Base-by-base conservation (phyloP, 2,888 invertebrate species). In the Tinea trinotella region DNA sequence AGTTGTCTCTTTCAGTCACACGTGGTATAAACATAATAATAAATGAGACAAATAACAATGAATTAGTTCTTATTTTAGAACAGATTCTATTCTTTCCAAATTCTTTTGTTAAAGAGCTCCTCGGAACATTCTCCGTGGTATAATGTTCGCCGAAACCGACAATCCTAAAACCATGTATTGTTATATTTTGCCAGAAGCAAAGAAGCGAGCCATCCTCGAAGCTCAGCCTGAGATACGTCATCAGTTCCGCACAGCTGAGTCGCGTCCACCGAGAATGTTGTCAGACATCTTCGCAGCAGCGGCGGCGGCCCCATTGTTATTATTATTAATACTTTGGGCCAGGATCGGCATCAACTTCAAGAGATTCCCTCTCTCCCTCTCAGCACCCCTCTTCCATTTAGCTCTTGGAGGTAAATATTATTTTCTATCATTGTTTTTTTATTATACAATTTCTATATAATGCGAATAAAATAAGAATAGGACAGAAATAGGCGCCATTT, bases 251-350 rank as follows among this genome's bases (percentile, higher is more conserved):
- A 89, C 90, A 67, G 93, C 98, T 0, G 99, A 99, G 75, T 92
- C 94, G 64, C 91, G 98, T 49, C 99, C 99, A 54, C 89, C 98
- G 30, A 91, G 91, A 35, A 72, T 91, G 44, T 92, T 99, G 54
- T 98, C 98, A 0, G 93, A 96, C 76, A 88, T 96, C 58, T 99
- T 98, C 86, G 97, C 97, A 53, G 90, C 88, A 24, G 86, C 97
- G 7, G 93, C 93, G 62, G 88, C 93, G 5, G 90, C 94, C 24
- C 96, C 98, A 20, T 88, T 99, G 58, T 81, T 97, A 54, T 71
- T 97, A 59, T 88, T 99, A 56, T 82, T 98, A 54, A 74, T 91
- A 62, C 86, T 97, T 85, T 99, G 99, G 99, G 86, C 89, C 0
- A 90, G 90, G 65, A 88, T 99, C 56, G 93, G 97, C 54, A 89